phyloP scores from a whole-genome alignment of 1,140 invertebrate species.

The Diachasma alloeum region DNA sequence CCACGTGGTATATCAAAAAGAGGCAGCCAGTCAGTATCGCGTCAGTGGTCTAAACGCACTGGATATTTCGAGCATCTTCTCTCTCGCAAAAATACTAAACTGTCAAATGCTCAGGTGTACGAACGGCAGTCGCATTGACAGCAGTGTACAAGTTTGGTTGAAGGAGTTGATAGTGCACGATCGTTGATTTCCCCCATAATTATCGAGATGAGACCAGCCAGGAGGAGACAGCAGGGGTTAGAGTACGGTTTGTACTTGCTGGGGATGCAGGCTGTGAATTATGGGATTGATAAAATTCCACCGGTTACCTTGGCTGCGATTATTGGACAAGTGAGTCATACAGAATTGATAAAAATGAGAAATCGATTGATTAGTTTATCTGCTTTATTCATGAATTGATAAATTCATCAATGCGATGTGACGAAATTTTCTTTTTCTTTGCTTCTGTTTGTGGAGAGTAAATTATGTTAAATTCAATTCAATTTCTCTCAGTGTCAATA shows the following conservation, averaged over 20 bases:
- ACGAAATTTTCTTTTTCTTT: too few relatives aligned
- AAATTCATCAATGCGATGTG: background rate
- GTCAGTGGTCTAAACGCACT: background rate
- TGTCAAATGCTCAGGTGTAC: background rate
- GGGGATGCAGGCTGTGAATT: slow-evolving; percentile 56
- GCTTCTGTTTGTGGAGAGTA: too few relatives aligned
- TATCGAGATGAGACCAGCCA: slow-evolving; percentile 47
- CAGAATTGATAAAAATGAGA: background rate
- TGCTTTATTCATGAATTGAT: background rate
- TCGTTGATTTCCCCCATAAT: background rate
- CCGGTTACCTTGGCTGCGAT: slow-evolving; percentile 70
- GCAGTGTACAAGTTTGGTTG: background rate
- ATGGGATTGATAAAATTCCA: slow-evolving; percentile 71
- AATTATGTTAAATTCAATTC: too few relatives aligned
- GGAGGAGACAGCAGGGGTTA: slow-evolving; percentile 53
- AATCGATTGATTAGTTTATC: background rate
- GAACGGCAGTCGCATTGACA: background rate
- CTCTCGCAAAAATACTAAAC: background rate
- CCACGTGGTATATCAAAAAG: background rate
- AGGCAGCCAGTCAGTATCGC: too few relatives aligned
- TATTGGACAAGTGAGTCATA: slow-evolving; percentile 59
- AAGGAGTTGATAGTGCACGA: background rate
- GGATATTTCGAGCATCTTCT: background rate
- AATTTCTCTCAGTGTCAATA: too few relatives aligned
- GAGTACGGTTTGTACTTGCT: slow-evolving; percentile 56